A percentile compares a stretch with the other conserved stretches of the same genome.
Evolutionary conservation across 2,888 invertebrate genomes (phyloP).

Genomic region (Drosophila barbarae): DNA sequence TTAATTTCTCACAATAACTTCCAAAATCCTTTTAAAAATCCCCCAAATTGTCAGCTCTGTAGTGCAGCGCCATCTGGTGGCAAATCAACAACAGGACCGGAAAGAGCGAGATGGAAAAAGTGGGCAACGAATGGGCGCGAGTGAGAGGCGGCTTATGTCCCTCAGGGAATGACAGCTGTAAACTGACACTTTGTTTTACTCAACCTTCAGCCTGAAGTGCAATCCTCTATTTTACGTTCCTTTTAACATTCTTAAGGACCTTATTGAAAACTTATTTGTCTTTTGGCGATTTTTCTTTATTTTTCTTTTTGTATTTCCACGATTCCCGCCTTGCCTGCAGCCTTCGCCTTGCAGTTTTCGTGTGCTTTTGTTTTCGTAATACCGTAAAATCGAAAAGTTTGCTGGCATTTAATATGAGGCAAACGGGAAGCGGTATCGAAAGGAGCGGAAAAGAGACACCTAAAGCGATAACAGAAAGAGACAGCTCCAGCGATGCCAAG

Average conservation of each 20-base stretch:
- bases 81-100: conserved; percentile 24
- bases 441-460: conserved; percentile 2
- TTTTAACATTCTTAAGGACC: conserved; percentile 39
- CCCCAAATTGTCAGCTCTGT: conserved; percentile 1
- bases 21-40: background rate
- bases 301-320: conserved; percentile 15
- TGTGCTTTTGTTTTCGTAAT: conserved; percentile 27
- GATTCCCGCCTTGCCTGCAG: background rate
- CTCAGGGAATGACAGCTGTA: conserved; percentile 41
- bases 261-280: conserved; percentile 68
- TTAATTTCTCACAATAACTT: background rate
- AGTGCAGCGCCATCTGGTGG: conserved; percentile 23
- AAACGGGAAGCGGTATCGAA: background rate
- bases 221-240: conserved; percentile 32
- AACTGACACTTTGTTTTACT: conserved; percentile 55
- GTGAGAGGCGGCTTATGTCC: conserved; percentile 21
- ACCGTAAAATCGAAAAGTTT: conserved; percentile 67
- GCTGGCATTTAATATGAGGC: conserved; percentile 53
- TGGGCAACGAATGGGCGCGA: background rate
- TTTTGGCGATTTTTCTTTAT: conserved; percentile 7
- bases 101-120: background rate
- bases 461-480: conserved; percentile 22
- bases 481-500: conserved; percentile 38
- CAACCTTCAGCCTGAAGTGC: conserved; percentile 37
- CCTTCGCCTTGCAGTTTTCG: background rate